Base-by-base conservation (phyloP, 2,113 vertebrate species). In the Sorex araneus region DNA sequence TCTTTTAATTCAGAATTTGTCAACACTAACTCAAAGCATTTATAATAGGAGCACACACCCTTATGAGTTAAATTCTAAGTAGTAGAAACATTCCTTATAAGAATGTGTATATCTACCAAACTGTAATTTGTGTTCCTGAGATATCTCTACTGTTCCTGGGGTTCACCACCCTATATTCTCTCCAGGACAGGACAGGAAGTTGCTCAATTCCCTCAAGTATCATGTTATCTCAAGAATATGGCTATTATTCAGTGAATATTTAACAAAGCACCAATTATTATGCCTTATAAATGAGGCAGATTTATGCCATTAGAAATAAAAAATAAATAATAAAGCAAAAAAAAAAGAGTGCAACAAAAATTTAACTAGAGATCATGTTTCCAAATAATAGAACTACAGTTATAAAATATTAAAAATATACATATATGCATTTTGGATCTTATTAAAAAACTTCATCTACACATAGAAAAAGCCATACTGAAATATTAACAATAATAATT, bases 231-330 rank as follows among this genome's bases (percentile, higher is more conserved):
- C 18, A 86, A 76, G 67, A 78, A 76, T 75, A 43, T 27, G 30
- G 30, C 13, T 91, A 5, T 45, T 82, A 7, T 50, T 78, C 11
- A 19, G 25, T 88, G 63, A 87, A 79, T 81, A 84, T 81, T 76
- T 89, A 78, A 84, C 83, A 96, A 64, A 93, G 40, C 21, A 83
- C 76, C 18, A 79, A 87, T 81, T 78, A 84, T 89, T 83, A 8
- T 91, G 54, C 15, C 64, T 73, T 32, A 36, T 89, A 84, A 84
- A 76, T 78, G n/a, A 93, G 43, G 34, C 45, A 90, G 28, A 89
- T 85, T 28, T 16, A 93, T 69, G 57, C 21, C 34, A 78, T 84
- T 27, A 4, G 32, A 94, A 84, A 45, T 80, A 80, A 15, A 30
- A 91, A 92, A 88, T n/a, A 76, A 76, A 90, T 92, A 11, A 40